phyloP scores from a whole-genome alignment of 2,888 invertebrate species.

The Euproctis similis region DNA sequence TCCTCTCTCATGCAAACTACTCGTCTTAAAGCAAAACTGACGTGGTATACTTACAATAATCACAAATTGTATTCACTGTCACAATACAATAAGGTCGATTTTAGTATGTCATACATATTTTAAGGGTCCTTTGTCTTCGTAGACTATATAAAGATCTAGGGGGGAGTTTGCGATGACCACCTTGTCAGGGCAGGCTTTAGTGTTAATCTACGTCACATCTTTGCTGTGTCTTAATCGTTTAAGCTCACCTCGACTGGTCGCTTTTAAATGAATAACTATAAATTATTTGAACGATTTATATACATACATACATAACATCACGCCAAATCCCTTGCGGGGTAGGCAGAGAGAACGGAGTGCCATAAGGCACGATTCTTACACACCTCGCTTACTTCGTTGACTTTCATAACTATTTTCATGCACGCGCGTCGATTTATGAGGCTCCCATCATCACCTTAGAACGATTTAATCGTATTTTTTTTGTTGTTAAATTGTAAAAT shows the following conservation, averaged over 20 bases:
- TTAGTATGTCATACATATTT: slow-evolving; percentile 66
- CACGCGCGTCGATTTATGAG: no score
- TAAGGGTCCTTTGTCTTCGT: slow-evolving; percentile 69
- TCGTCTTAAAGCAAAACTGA: slow-evolving; percentile 69
- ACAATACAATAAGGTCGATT: slow-evolving; percentile 57
- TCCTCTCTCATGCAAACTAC: slow-evolving; percentile 71
- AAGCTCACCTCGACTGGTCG: slow-evolving; percentile 47
- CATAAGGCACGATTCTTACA: no score
- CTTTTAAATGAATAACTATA: slow-evolving; percentile 64
- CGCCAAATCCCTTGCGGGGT: no score
- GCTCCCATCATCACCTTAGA: no score
- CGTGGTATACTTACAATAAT: slow-evolving; percentile 61
- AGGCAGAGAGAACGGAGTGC: no score
- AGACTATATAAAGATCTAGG: slow-evolving; percentile 65
- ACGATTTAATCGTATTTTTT: no score
- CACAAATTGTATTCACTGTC: slow-evolving; percentile 54
- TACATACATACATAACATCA: no score
- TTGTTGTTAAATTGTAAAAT: slow-evolving; percentile 18
- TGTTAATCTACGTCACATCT: slow-evolving; percentile 72
- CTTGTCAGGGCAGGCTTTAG: slow-evolving; percentile 70
- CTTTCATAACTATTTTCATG: no score
- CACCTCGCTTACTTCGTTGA: no score
- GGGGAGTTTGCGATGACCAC: slow-evolving; percentile 71
- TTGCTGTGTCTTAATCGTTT: slow-evolving; percentile 63
- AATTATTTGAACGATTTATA: slow-evolving; percentile 34